A percentile compares a stretch with the other conserved stretches of the same genome.
These are phyloP conservation scores for Drosophila watanabei DNA, from an alignment of 1,140 invertebrate genomes.

Conservation along the genomic window DNA sequence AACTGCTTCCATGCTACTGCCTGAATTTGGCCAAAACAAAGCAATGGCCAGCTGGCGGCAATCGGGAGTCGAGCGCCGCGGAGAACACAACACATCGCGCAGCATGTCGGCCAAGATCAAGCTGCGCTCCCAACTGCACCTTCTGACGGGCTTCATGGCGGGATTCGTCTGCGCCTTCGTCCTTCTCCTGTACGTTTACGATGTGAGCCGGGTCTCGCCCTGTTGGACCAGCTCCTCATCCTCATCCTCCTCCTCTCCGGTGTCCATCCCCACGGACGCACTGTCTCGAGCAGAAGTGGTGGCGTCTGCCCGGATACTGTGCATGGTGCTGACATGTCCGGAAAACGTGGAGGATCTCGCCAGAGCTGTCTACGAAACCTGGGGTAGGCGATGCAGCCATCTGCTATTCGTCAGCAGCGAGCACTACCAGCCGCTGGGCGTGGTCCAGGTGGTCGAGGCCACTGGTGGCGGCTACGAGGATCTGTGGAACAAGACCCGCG, in stretches of 20 bases:
- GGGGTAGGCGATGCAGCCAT: conserved; percentile 96
- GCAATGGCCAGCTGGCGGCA: conserved; percentile 28
- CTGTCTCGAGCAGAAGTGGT: neutral
- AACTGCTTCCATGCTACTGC: conserved; percentile 22
- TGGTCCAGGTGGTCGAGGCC: conserved; percentile 87
- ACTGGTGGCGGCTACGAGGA: conserved; percentile 92
- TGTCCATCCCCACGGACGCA: conserved; percentile 2
- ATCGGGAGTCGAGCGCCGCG: conserved; percentile 47
- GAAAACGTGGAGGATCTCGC: conserved; percentile 95
- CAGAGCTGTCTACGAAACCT: conserved; percentile 95
- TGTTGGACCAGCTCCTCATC: conserved; percentile 37
- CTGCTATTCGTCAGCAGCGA: conserved; percentile 94
- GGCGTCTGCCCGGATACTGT: conserved; percentile 92
- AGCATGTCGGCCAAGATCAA: conserved; percentile 56
- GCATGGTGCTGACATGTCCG: conserved; percentile 97
- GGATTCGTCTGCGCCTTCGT: conserved; percentile 63
- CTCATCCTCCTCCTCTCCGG: neutral
- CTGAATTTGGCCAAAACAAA: conserved; percentile 43
- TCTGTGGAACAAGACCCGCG: conserved; percentile 98
- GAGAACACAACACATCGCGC: conserved; percentile 56
- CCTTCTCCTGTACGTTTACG: conserved; percentile 54
- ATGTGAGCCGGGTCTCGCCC: conserved; percentile 34
- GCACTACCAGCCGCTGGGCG: conserved; percentile 87
- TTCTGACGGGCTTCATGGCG: conserved; percentile 55
- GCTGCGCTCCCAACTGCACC: conserved; percentile 48